phyloP scores from a whole-genome alignment of 2,113 vertebrate genomes.

The Ia io region DNA sequence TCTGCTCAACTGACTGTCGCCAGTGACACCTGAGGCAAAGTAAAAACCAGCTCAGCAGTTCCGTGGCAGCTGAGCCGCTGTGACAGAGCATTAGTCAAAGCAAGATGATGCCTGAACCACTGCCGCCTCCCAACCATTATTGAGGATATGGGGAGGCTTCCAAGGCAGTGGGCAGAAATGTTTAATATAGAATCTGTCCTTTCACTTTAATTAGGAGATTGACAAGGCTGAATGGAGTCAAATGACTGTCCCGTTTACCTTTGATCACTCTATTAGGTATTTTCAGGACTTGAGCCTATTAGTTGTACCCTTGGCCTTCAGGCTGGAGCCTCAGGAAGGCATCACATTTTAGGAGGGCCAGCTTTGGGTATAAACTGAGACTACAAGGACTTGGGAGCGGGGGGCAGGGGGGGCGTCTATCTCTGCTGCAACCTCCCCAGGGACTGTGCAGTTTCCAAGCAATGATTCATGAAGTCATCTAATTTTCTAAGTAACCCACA shows the following conservation, averaged over 20 bases:
- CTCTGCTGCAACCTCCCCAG: no score
- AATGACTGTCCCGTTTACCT: not conserved
- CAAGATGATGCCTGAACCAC: not conserved
- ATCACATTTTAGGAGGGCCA: not conserved
- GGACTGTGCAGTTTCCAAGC: not conserved
- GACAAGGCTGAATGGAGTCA: not conserved
- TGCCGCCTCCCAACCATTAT: fast-evolving
- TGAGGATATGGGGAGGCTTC: not conserved
- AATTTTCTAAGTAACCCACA: not conserved
- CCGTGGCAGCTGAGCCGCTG: fast-evolving
- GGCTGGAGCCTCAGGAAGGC: not conserved
- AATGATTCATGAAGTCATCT: not conserved
- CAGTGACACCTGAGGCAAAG: conserved; percentile 34
- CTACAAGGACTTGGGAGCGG: not conserved
- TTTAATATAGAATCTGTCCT: not conserved
- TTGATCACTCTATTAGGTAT: not conserved
- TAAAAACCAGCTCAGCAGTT: not conserved
- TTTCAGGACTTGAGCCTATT: not conserved
- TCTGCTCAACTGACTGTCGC: not conserved
- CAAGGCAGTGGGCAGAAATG: not conserved
- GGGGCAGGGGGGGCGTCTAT: not conserved
- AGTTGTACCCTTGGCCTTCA: not conserved
- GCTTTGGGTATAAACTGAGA: not conserved
- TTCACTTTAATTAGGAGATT: not conserved
- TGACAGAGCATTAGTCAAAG: not conserved